Base-by-base conservation (phyloP, 2,797 vertebrate species). In the Caiman crocodilus region DNA sequence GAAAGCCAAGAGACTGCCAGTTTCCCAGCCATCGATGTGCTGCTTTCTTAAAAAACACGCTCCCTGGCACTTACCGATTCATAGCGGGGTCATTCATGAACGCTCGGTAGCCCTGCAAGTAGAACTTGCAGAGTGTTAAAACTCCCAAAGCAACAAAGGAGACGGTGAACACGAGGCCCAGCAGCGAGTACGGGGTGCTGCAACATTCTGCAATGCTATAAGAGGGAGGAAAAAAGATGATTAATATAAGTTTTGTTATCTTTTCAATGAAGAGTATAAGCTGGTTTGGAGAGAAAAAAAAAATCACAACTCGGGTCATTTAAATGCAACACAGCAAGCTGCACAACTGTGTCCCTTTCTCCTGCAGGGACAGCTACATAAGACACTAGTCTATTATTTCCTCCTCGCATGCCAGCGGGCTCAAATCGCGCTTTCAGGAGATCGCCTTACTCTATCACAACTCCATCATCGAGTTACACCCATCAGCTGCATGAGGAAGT, bases 11-110 rank as follows among this genome's bases (percentile, higher is more conserved):
- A 91, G 89, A 56, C 0, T 35, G 20, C 32, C 32, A 87, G 75
- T 6, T 5, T 25, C 42, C 23, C 13, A 73, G 26, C 3, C 3
- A 42, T 25, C 28, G 74, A 13, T 7, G 0, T 32, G 0, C 12
- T 8, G 15, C 64, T 91, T 86, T 57, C 25, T 30, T 8, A 77
- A 7, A 81, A 73, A 59, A 18, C 2, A 5, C 14, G 6, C 18
- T 5, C 83, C 88, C n/a, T 4, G 18, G 59, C 94, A 94, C 90
- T 94, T 79, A 99, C 99, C 99, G 98, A 96, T 99, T 99, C 99
- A 99, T 99, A 94, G 99, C 98, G 93, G 99, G 99, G 96, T 99
- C 99, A 55, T 99, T 99, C 98, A 99, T 99, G 95, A 99, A 99
- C 2, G 99, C 99, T 89, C 99, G 97, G 94, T 99, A 99, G 84